Percentiles rank a stretch among this genome's conserved stretches.
phyloP scores from a whole-genome alignment of 2,797 vertebrate species.

The Syngnathus acus region DNA sequence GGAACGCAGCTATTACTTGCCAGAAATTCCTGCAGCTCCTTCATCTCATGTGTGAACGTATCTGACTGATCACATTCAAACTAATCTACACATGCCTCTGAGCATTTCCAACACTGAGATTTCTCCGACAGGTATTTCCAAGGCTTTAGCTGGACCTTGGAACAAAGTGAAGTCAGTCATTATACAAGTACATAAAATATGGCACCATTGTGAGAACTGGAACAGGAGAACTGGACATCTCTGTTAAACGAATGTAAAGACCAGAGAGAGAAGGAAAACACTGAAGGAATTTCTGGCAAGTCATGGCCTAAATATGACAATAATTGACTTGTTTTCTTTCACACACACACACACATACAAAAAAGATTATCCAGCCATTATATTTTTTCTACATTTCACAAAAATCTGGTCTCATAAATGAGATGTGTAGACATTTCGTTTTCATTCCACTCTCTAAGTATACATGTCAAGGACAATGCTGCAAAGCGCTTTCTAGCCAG shows the following conservation, averaged over 20 bases:
- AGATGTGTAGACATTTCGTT: neutral
- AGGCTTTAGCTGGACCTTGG: neutral
- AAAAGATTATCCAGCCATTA: neutral
- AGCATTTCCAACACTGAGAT: neutral
- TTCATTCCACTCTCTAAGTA: neutral
- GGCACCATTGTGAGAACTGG: neutral
- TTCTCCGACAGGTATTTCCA: neutral
- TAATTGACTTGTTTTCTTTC: neutral
- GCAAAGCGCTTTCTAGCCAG: constrained; percentile 36
- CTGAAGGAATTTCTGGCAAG: neutral
- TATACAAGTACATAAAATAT: neutral
- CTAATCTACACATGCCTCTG: neutral
- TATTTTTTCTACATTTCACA: neutral
- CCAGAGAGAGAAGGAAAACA: neutral
- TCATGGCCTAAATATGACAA: neutral
- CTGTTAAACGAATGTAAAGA: neutral
- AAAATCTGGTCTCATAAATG: neutral
- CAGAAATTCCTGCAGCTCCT: neutral
- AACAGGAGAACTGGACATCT: neutral
- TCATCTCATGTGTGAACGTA: neutral
- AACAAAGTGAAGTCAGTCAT: neutral
- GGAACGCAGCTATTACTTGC: neutral
- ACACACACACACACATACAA: neutral
- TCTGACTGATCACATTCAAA: neutral
- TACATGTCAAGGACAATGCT: constrained; percentile 9